Base-by-base conservation (phyloP, 2,113 vertebrate genomes). In the Nestor notabilis region DNA sequence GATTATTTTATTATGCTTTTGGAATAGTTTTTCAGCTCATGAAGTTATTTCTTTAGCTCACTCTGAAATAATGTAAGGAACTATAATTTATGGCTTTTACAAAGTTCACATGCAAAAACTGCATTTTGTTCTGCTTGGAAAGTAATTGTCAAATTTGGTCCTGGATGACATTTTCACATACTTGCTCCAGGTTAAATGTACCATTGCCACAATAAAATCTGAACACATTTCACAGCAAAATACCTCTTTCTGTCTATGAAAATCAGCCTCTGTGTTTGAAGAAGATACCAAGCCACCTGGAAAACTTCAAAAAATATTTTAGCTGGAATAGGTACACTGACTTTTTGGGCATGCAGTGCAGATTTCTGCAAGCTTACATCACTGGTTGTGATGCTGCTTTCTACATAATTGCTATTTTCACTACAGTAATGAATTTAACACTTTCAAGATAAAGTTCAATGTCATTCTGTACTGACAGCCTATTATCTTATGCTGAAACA, bases 141-240 rank as follows among this genome's bases (percentile, higher is more conserved):
- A 71, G 41, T 39, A 90, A 89, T 93, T 90, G 86, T 90, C 43
- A 77, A 92, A 63, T 90, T 92, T 89, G 43, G 31, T 94, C 60
- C 83, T 72, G 66, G 69, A 82, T 93, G 92, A 95, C 94, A 97
- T 97, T 97, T 96, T 89, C 89, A 85, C n/a, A 58, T 92, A 82
- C 76, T 97, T 95, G 83, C 95, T 95, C 37, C 69, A 91, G 89
- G 86, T 89, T 93, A 95, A 91, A 91, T 89, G 69, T 95, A 87
- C 60, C 44, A 13, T 76, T 92, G 56, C 65, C 47, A 65, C 65
- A 78, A 78, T 92, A 80, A 90, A 95, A 92, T 84, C 39, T 61
- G 83, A 95, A 86, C 52, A 60, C 8, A 87, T 92, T 94, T 94
- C 90, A 94, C 69, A 90, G 65, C 44, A 95, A 96, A 92, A 71